Evolutionary conservation across 2,113 vertebrate genomes (phyloP), one percentile per base, ranked within the genome.

Genomic region (Halcyon malimbica): DNA sequence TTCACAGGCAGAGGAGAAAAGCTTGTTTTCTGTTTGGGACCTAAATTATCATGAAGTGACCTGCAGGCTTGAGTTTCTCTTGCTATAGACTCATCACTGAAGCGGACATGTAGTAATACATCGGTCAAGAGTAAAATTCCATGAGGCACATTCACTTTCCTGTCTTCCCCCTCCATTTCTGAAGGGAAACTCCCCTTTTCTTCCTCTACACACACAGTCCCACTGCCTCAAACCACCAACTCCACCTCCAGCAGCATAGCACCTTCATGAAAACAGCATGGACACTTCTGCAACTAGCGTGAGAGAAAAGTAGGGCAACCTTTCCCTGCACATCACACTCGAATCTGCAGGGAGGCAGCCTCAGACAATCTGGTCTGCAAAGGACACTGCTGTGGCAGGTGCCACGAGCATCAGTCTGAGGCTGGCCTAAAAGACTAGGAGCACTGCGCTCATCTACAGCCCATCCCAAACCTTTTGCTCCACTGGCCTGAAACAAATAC

Each of bases 401-500:
- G 65, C 76, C 2, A 0, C 2, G 0, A 89, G 65, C 62, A 26
- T 42, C 76, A n/a, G 1, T 21, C 60, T 7, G 1, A 53, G 13
- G 51, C 6, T 31, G 25, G 42, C 80, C 73, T 70, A 4, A 13
- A 74, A 60, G 79, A 57, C n/a, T 4, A 14, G 79, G 48, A 68
- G 51, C 9, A 0, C 60, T 3, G 17, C 1, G 3, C 33, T 71
- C 51, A 39, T 48, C 65, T 28, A 16, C 57, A 79, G 11, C 44
- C 81, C 48, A 37, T 50, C 60, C 85, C 1, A 0, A 90, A 83
- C 63, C 73, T 50, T 91, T 84, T 78, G 73, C 63, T 92, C 74
- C 86, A 37, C 83, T 29, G 44, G 68, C 83, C 80, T 82, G 90
- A 96, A 96, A 93, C 53, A 87, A 93, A 93, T 57, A 57, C 48